phyloP scores from a whole-genome alignment of 2,888 invertebrate species.

The Apamea epomidion region DNA sequence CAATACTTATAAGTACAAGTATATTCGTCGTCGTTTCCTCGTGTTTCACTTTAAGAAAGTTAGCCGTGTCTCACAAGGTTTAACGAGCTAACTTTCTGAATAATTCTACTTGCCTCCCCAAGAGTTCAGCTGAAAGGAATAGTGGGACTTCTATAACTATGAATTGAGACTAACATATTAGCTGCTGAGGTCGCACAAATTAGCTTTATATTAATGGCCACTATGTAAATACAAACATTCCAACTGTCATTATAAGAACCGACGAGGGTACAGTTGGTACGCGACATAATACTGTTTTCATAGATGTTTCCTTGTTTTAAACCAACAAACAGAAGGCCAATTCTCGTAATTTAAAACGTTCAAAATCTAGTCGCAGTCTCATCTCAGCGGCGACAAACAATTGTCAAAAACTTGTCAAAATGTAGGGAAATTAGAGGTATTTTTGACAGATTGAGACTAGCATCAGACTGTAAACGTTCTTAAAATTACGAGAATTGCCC shows the following conservation, averaged over 20 bases:
- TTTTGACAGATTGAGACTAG: no score
- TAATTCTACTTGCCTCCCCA: conserved; percentile 71
- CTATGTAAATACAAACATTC: conserved; percentile 31
- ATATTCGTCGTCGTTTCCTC: conserved; percentile 44
- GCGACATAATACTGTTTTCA: not conserved
- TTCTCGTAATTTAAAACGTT: no score
- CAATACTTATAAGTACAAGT: conserved; percentile 46
- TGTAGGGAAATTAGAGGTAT: no score
- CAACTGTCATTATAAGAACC: conserved; percentile 28
- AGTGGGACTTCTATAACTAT: conserved; percentile 66
- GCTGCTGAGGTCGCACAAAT: conserved; percentile 33
- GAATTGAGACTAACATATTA: conserved; percentile 68
- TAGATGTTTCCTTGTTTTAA: not conserved
- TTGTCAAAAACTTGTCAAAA: no score
- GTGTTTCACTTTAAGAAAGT: conserved; percentile 72
- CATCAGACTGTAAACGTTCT: no score
- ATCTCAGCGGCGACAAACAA: no score
- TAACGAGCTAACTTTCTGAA: conserved; percentile 81
- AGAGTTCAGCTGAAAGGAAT: conserved; percentile 65
- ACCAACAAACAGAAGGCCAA: not conserved
- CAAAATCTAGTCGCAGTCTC: no score
- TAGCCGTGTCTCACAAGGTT: conserved; percentile 73
- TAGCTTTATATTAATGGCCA: conserved; percentile 38
- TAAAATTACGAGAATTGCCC: no score
- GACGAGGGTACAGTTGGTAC: not conserved